These are phyloP conservation scores for Cheilinus undulatus DNA, from an alignment of 2,113 vertebrate species.

Conservation along the genomic window DNA sequence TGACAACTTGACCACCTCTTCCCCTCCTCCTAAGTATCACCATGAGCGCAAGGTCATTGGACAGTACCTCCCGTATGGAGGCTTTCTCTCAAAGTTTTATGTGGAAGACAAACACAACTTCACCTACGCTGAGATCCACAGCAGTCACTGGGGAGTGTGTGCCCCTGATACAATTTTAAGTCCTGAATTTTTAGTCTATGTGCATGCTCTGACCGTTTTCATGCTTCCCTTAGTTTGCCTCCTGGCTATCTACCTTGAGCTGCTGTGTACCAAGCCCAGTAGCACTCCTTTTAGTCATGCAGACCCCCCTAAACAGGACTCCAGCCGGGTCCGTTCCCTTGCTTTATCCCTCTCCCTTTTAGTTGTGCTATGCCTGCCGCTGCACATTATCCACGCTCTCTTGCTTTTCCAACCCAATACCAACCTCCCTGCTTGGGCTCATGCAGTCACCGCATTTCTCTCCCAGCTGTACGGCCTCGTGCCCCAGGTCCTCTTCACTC, in stretches of 20 bases:
- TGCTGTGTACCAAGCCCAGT: slow-evolving; percentile 67
- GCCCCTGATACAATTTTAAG: slow-evolving; percentile 77
- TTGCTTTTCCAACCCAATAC: slow-evolving; percentile 71
- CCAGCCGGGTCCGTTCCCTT: slow-evolving; percentile 62
- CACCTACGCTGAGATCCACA: slow-evolving; percentile 77
- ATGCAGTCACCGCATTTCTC: slow-evolving; percentile 65
- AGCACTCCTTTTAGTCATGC: slow-evolving; percentile 35
- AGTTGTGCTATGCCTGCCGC: slow-evolving; percentile 81
- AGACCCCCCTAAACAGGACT: slow-evolving; percentile 53
- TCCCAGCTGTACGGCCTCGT: slow-evolving; percentile 83
- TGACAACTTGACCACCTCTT: slow-evolving; percentile 68
- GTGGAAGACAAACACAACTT: slow-evolving; percentile 73
- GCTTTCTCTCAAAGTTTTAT: slow-evolving; percentile 84
- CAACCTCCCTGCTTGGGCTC: slow-evolving; percentile 61
- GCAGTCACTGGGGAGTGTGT: slow-evolving; percentile 81
- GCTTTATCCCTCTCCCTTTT: slow-evolving; percentile 81
- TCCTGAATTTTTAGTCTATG: slow-evolving; percentile 79
- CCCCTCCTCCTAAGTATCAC: slow-evolving; percentile 39
- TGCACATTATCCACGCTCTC: slow-evolving; percentile 78
- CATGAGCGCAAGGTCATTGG: slow-evolving; percentile 72
- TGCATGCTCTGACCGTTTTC: slow-evolving; percentile 76
- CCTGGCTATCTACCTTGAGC: slow-evolving; percentile 76
- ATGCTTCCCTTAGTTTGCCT: slow-evolving; percentile 79
- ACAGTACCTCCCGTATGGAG: slow-evolving; percentile 75
- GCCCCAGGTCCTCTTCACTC: slow-evolving; percentile 82